phyloP scores from a whole-genome alignment of 2,888 invertebrate species.

The Mythimna ferrago region DNA sequence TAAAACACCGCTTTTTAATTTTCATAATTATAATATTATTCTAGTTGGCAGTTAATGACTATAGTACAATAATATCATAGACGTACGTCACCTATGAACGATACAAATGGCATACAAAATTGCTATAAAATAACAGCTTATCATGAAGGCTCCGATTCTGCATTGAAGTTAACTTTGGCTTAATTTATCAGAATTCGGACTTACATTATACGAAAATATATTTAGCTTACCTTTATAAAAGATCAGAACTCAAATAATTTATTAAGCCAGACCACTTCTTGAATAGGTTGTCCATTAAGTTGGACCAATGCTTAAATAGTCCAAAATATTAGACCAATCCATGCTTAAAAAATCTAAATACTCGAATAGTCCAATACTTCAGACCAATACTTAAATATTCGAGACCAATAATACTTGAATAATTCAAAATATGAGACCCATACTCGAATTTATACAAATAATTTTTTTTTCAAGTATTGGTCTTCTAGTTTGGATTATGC shows the following conservation, averaged over 20 bases:
- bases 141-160: constrained; percentile 69
- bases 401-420: not conserved
- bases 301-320: not conserved
- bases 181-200: constrained; percentile 73
- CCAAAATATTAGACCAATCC: not conserved
- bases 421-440: not conserved
- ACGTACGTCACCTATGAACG: constrained; percentile 77
- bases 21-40: constrained; percentile 71
- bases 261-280: not conserved
- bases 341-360: no score
- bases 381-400: not conserved
- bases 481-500: no score
- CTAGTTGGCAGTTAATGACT: constrained; percentile 87
- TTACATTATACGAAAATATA: constrained; percentile 53
- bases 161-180: constrained; percentile 80
- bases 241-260: not conserved
- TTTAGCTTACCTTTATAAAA: constrained; percentile 45
- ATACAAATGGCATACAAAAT: constrained; percentile 83
- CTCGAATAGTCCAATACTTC: no score
- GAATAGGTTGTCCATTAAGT: not conserved
- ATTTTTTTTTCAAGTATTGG: no score
- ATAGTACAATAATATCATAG: constrained; percentile 78
- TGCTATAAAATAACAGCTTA: constrained; percentile 75
- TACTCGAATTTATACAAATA: not conserved
- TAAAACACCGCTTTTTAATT: constrained; percentile 58